Base-by-base conservation (phyloP, 2,113 vertebrate species). In the Connochaetes taurinus region DNA sequence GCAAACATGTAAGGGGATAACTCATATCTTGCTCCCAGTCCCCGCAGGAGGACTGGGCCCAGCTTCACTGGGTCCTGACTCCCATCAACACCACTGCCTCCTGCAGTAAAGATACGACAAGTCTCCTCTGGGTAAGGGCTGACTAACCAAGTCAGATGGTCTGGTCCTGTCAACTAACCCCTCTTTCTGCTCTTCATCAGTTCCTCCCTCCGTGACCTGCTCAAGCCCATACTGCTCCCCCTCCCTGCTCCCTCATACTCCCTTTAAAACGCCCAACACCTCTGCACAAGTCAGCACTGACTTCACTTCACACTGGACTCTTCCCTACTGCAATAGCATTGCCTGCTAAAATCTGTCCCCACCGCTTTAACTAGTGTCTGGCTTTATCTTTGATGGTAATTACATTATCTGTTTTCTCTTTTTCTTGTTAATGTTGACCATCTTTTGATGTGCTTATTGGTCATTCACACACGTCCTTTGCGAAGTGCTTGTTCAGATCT, bases 231-330 rank as follows among this genome's bases (percentile, higher is more conserved):
- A 11, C 11, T 2, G 1, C 9, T n/a, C 8, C 25, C 52, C 15
- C 0, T 29, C 52, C 13, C 83, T 31, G 17, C 14, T n/a, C 19
- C n/a, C 23, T 14, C 27, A 16, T 0, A 33, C 10, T 74, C 6
- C 29, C 50, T 45, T 62, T 47, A 25, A 89, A 55, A 91, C 7
- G 6, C 8, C 12, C 53, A 23, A 5, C 6, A 23, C 27, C 45
- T 57, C 67, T 45, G 10, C 12, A 25, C 29, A 52, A 53, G 40
- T 36, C 62, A 40, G 16, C 4, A 7, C 10, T 31, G 31, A 36
- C 11, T 36, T 62, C 1, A 6, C 4, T 43, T 74, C 43, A 52
- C 74, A n/a, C 43, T 16, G 27, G 52, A 60, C 50, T 52, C 52
- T 27, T 45, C 15, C 43, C 15, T 21, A 16, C 10, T 74, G 52